phyloP scores from a whole-genome alignment of 1,140 invertebrate species.

The Drosophila funebris region DNA sequence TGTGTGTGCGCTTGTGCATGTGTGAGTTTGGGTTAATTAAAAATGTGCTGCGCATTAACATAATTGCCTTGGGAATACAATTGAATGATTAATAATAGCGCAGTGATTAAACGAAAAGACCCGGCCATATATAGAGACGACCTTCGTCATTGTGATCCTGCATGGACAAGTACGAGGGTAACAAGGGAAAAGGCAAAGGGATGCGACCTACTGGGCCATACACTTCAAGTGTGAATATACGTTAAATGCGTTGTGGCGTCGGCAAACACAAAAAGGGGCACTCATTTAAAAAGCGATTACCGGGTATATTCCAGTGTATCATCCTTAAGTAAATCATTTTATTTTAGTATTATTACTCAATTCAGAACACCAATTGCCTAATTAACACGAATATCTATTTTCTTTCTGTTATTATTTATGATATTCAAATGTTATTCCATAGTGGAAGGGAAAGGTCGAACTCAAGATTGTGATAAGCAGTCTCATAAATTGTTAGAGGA shows the following conservation, averaged over 20 bases:
- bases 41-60: slow-evolving; percentile 65
- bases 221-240: slow-evolving; percentile 4
- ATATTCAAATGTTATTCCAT: too few species aligned
- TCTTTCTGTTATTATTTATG: too few species aligned
- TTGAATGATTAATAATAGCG: slow-evolving; percentile 68
- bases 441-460: too few species aligned
- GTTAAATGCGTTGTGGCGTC: background rate
- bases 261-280: background rate
- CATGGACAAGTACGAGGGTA: background rate
- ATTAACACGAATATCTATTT: background rate
- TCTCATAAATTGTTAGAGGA: too few species aligned
- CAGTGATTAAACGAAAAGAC: slow-evolving; percentile 60
- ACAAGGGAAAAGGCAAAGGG: background rate
- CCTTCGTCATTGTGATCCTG: slow-evolving; percentile 39
- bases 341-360: background rate
- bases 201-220: background rate
- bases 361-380: too few species aligned
- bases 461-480: too few species aligned
- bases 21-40: slow-evolving; percentile 56
- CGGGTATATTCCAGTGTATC: background rate
- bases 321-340: background rate
- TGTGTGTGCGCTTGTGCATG: background rate
- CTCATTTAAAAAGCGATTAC: background rate
- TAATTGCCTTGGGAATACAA: slow-evolving; percentile 66
- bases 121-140: slow-evolving; percentile 22